Conservation (phyloP, 2,797 vertebrate species). For the Sciurus carolinensis region DNA sequence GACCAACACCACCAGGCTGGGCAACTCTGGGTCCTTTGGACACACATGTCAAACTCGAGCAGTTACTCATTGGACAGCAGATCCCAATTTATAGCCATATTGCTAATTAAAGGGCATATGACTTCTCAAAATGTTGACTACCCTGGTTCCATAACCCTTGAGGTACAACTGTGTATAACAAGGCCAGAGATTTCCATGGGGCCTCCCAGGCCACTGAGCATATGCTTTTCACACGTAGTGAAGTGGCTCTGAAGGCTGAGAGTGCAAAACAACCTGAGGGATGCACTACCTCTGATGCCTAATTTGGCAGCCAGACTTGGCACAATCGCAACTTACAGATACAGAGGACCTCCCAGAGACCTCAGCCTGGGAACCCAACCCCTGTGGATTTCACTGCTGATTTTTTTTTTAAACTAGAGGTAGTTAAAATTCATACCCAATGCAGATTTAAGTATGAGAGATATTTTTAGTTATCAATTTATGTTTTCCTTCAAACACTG, state of each 20-base stretch:
- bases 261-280: neutral
- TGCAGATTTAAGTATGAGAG: neutral
- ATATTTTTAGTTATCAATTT: conserved; percentile 27
- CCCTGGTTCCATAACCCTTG: neutral
- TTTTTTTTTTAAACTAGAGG: neutral
- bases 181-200: neutral
- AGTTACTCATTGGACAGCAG: neutral
- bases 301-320: neutral
- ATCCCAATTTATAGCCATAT: neutral
- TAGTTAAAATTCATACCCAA: conserved; percentile 22
- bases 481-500: conserved; percentile 56
- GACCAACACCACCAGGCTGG: neutral
- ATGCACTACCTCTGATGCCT: neutral
- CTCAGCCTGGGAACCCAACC: neutral
- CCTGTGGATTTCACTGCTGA: neutral
- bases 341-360: neutral
- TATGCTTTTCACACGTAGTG: neutral
- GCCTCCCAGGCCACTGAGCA: neutral
- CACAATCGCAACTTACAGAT: neutral
- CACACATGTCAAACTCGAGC: neutral
- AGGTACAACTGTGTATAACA: accelerated
- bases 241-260: neutral
- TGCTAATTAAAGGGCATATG: neutral
- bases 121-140: neutral
- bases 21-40: neutral